phyloP scores from a whole-genome alignment of 2,797 vertebrate species.

The Premnoplex brunnescens region DNA sequence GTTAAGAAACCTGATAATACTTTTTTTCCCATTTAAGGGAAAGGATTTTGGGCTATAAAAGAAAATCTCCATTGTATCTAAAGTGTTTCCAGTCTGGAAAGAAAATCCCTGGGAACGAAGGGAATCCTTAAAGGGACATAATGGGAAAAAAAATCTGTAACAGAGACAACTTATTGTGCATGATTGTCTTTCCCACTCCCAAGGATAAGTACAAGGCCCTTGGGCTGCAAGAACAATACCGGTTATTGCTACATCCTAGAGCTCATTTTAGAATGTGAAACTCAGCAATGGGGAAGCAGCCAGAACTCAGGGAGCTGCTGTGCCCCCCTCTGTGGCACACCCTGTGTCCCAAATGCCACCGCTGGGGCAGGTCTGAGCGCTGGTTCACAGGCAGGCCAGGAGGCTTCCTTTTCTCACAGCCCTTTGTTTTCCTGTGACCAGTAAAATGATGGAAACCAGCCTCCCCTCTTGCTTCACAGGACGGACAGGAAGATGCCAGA shows the following conservation, averaged over 20 bases:
- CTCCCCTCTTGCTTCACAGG: not conserved
- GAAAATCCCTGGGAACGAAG: not conserved
- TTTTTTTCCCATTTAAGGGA: not conserved
- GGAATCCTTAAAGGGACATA: not conserved
- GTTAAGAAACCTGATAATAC: not conserved
- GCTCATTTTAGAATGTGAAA: not conserved
- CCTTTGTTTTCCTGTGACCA: not conserved
- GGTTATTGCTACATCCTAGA: not conserved
- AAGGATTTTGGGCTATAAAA: not conserved
- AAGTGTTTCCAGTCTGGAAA: not conserved
- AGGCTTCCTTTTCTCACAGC: not conserved
- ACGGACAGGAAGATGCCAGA: not conserved
- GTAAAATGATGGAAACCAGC: not conserved
- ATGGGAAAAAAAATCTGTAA: not conserved
- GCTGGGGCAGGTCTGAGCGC: accelerated
- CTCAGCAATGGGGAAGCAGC: not conserved
- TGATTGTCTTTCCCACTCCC: not conserved
- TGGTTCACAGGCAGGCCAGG: accelerated
- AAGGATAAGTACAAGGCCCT: not conserved
- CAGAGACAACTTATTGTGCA: not conserved
- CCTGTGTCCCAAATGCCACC: not conserved
- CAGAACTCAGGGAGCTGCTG: not conserved
- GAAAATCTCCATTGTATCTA: slow-evolving; percentile 15
- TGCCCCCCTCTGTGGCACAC: not conserved
- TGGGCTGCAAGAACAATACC: not conserved